Conservation (phyloP, 1,140 invertebrate species). For the Drosophila repletoides region DNA sequence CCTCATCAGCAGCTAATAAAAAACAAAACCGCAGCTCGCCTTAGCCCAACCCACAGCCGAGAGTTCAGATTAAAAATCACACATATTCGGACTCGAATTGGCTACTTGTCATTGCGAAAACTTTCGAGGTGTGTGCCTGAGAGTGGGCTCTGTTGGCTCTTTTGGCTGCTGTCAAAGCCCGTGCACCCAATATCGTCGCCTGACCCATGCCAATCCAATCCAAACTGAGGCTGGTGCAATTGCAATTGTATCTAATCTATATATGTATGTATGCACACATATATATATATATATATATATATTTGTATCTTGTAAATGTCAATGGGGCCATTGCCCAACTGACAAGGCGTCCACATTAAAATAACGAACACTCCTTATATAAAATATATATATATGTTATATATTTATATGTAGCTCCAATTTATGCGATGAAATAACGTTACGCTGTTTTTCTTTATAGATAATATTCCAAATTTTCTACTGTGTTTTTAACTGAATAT, state of each 20-base stretch:
- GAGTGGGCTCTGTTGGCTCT: not conserved
- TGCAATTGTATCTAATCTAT: constrained; percentile 27
- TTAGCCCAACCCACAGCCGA: constrained; percentile 16
- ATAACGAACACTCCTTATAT: constrained; percentile 75
- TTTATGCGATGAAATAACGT: too few species aligned
- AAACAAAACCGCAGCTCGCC: too few species aligned
- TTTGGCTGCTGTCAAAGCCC: not conserved
- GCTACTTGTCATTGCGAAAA: constrained; percentile 73
- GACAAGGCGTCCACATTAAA: constrained; percentile 41
- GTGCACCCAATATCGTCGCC: constrained; percentile 21
- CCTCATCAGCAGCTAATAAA: constrained; percentile 4
- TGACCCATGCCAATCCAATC: constrained; percentile 39
- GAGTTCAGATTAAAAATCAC: constrained; percentile 29
- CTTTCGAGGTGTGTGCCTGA: constrained; percentile 54
- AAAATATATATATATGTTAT: constrained; percentile 25
- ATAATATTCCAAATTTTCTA: too few species aligned
- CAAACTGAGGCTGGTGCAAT: constrained; percentile 30
- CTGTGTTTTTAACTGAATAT: too few species aligned
- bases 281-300: too few species aligned
- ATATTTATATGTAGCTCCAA: too few species aligned
- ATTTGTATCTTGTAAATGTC: constrained; percentile 45
- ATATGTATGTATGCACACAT: too few species aligned
- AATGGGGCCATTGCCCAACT: constrained; percentile 25
- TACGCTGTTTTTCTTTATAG: too few species aligned
- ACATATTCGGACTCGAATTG: constrained; percentile 33